phyloP scores from a whole-genome alignment of 2,888 invertebrate genomes.

The Eueremaeus valkanovi region DNA sequence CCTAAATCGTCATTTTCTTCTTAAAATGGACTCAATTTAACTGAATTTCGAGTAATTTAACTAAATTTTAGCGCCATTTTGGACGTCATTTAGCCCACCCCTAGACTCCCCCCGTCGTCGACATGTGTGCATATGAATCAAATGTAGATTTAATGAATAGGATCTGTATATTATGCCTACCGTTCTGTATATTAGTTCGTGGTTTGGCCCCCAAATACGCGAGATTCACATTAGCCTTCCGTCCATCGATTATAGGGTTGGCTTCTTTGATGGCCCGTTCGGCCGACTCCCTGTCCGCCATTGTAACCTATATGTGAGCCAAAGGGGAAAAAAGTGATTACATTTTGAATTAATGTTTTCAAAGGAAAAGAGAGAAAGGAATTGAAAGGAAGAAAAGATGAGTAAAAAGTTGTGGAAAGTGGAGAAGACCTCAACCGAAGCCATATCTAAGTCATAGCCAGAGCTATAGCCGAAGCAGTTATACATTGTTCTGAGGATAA shows the following conservation, averaged over 20 bases:
- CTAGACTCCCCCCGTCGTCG: too few species aligned
- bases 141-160: too few species aligned
- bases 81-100: too few species aligned
- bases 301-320: constrained; percentile 73
- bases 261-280: constrained; percentile 96
- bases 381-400: not conserved
- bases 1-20: too few species aligned
- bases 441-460: not conserved
- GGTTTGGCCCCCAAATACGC: constrained; percentile 97
- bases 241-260: constrained; percentile 95
- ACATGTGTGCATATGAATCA: too few species aligned
- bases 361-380: not conserved
- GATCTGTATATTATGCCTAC: constrained; percentile 42
- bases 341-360: not conserved
- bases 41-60: too few species aligned
- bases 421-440: not conserved
- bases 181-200: constrained; percentile 64
- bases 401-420: not conserved
- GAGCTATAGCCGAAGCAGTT: not conserved
- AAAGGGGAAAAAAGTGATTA: not conserved
- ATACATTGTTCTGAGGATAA: not conserved
- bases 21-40: too few species aligned
- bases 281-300: constrained; percentile 90
- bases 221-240: constrained; percentile 96
- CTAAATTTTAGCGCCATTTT: too few species aligned